Conservation (phyloP, 2,888 invertebrate genomes). For the Chesias legatella region DNA sequence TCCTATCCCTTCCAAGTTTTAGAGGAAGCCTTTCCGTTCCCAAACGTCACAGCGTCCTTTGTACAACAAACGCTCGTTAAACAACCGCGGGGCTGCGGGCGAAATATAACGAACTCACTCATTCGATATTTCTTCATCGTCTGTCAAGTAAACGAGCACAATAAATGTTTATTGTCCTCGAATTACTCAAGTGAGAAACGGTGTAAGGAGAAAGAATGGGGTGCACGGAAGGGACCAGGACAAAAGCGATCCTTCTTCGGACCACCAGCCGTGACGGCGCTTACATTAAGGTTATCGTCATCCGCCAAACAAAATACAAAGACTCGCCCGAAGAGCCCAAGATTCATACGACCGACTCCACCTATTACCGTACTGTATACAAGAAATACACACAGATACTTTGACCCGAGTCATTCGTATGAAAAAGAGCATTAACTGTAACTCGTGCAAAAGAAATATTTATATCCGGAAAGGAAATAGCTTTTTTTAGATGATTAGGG, state of each 20-base stretch:
- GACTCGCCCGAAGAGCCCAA: conserved; percentile 63
- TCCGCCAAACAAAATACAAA: conserved; percentile 77
- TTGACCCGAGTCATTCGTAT: conserved; percentile 35
- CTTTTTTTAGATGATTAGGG: conserved; percentile 5
- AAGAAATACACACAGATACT: conserved; percentile 48
- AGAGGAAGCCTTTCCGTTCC: conserved; percentile 30
- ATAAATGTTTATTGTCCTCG: conserved; percentile 79
- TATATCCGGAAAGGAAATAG: conserved; percentile 22
- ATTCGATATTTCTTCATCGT: conserved; percentile 72
- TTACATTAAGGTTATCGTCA: conserved; percentile 80
- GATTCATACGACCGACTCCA: conserved; percentile 68
- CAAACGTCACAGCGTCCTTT: conserved; percentile 40
- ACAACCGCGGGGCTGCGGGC: conserved; percentile 45
- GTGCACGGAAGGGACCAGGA: conserved; percentile 71
- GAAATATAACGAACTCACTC: conserved; percentile 65
- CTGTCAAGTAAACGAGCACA: conserved; percentile 75
- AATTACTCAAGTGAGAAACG: conserved; percentile 79
- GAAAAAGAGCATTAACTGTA: conserved; percentile 36
- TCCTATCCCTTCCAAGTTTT: conserved; percentile 42
- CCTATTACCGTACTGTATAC: conserved; percentile 64
- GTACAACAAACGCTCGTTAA: conserved; percentile 49
- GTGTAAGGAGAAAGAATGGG: conserved; percentile 75
- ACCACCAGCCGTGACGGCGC: conserved; percentile 77
- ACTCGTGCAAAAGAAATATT: conserved; percentile 25
- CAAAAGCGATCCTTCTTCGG: conserved; percentile 77